Evolutionary conservation across 1,140 invertebrate genomes (phyloP).

Genomic region (Anoplolepis gracilipes): DNA sequence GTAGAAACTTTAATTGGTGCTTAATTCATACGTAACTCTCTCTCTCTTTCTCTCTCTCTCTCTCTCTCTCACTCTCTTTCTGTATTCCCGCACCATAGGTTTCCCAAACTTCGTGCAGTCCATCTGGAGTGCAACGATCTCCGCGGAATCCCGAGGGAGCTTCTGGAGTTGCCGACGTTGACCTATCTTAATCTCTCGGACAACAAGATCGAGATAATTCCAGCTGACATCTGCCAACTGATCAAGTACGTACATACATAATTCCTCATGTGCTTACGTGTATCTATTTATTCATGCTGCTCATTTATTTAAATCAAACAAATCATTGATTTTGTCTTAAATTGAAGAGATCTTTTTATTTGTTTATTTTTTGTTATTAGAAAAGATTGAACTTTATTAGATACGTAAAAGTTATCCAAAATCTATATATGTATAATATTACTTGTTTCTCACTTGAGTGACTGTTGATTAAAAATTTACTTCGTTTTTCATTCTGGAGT

Average conservation of each 20-base stretch:
- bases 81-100: constrained; percentile 71
- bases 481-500: not conserved
- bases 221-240: constrained; percentile 88
- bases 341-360: not conserved
- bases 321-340: not conserved
- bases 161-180: constrained; percentile 87
- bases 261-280: constrained; percentile 29
- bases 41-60: not conserved
- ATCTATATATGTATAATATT: not conserved
- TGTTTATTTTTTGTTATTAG: not conserved
- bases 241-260: constrained; percentile 88
- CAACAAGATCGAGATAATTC: constrained; percentile 88
- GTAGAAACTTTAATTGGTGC: constrained; percentile 50
- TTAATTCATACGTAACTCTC: constrained; percentile 51
- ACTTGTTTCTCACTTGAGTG: not conserved
- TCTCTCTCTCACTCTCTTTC: not conserved
- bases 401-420: not conserved
- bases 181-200: constrained; percentile 90
- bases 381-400: not conserved
- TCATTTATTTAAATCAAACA: not conserved
- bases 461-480: not conserved
- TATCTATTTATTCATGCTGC: not conserved
- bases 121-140: constrained; percentile 88
- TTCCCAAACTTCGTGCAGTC: constrained; percentile 87
- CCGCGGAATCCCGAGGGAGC: constrained; percentile 86